phyloP scores from a whole-genome alignment of 1,140 invertebrate genomes.

The Chionoecetes opilio region DNA sequence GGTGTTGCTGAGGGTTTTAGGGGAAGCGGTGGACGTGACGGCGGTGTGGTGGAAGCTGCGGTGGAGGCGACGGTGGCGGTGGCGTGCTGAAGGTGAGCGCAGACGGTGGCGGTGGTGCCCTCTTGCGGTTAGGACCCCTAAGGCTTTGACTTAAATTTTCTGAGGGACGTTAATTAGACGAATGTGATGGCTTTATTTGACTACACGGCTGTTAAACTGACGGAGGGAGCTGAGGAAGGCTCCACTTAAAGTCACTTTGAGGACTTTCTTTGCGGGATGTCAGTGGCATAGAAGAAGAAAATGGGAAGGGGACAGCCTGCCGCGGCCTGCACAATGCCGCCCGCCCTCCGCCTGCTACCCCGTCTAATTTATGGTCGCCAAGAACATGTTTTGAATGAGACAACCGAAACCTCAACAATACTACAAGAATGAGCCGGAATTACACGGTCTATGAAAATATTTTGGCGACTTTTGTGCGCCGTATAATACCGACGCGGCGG shows the following conservation, averaged over 20 bases:
- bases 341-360: slow-evolving; percentile 36
- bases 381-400: slow-evolving; percentile 68
- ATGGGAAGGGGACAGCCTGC: slow-evolving; percentile 70
- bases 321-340: slow-evolving; percentile 58
- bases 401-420: slow-evolving; percentile 74
- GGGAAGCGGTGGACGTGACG: not conserved
- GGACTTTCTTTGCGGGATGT: slow-evolving; percentile 79
- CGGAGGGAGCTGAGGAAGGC: slow-evolving; percentile 75
- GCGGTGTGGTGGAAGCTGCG: not conserved
- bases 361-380: slow-evolving; percentile 28
- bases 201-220: slow-evolving; percentile 79
- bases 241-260: slow-evolving; percentile 77
- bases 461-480: slow-evolving; percentile 69
- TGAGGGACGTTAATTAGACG: slow-evolving; percentile 75
- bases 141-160: slow-evolving; percentile 65
- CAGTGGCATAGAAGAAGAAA: slow-evolving; percentile 70
- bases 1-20: too few relatives aligned
- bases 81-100: not conserved
- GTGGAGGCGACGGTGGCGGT: slow-evolving; percentile 35
- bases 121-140: slow-evolving; percentile 68
- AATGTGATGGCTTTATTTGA: slow-evolving; percentile 80
- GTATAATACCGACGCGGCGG: slow-evolving; percentile 49
- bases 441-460: slow-evolving; percentile 78
- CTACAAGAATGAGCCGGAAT: slow-evolving; percentile 73
- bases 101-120: slow-evolving; percentile 65